Evolutionary conservation across 2,797 vertebrate species (phyloP).

Genomic region (Takifugu ocellatus): DNA sequence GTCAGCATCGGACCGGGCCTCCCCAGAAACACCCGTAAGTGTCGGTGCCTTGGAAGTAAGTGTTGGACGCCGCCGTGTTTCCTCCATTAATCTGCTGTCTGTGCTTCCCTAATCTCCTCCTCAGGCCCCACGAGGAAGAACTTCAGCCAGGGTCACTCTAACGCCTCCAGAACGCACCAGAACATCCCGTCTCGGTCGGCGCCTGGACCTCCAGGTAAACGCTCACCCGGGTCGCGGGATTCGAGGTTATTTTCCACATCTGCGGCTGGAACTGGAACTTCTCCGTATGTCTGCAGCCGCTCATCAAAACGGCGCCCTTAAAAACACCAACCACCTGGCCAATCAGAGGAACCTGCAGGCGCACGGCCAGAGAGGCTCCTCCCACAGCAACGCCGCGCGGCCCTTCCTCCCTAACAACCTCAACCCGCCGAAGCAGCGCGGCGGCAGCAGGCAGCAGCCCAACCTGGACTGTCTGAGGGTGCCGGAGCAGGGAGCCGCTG

Average conservation of each 20-base stretch:
- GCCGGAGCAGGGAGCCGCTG: constrained; percentile 93
- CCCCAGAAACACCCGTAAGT: constrained; percentile 95
- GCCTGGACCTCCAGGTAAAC: constrained; percentile 90
- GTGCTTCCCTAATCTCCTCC: constrained; percentile 8
- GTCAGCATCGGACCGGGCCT: constrained; percentile 93
- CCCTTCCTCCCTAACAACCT: constrained; percentile 82
- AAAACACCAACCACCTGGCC: constrained; percentile 69
- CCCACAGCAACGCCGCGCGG: constrained; percentile 55
- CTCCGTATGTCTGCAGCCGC: constrained; percentile 62
- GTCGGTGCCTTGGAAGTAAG: not conserved
- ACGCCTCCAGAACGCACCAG: constrained; percentile 66
- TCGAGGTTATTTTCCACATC: not conserved
- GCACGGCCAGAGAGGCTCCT: constrained; percentile 64
- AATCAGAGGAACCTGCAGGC: constrained; percentile 76
- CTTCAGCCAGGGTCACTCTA: constrained; percentile 66
- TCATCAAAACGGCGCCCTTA: constrained; percentile 88
- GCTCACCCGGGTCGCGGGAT: not conserved
- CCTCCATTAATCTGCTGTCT: not conserved
- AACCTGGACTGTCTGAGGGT: constrained; percentile 92
- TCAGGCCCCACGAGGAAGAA: constrained; percentile 87
- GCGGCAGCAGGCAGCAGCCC: constrained; percentile 75
- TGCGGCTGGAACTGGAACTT: not conserved
- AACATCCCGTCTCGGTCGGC: constrained; percentile 84
- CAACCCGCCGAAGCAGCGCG: constrained; percentile 67
- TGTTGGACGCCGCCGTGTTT: not conserved